Percentiles rank a stretch among this genome's conserved stretches.
Evolutionary conservation across 1,140 invertebrate genomes (phyloP).

Genomic region (Acyrthosiphon pisum): DNA sequence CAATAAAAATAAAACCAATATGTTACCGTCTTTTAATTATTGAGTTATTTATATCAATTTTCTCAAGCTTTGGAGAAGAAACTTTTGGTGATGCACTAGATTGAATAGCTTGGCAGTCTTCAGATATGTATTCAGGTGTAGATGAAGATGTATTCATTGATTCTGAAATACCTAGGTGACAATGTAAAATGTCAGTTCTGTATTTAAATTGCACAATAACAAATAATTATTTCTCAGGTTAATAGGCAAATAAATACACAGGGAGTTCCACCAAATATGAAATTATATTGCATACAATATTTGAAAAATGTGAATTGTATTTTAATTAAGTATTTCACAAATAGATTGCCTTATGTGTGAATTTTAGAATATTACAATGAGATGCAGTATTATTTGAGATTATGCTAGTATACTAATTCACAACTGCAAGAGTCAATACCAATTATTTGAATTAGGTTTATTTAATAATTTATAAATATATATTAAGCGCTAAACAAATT

Average conservation of each 20-base stretch:
- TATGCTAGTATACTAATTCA: background rate
- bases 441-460: background rate
- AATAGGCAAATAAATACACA: background rate
- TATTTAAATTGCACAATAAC: background rate
- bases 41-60: background rate
- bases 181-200: background rate
- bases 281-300: background rate
- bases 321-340: no score
- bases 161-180: conserved; percentile 2
- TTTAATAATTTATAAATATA: background rate
- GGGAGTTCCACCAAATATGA: background rate
- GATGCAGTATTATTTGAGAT: background rate
- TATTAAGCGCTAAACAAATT: no score
- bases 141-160: background rate
- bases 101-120: conserved; percentile 49
- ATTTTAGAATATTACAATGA: background rate
- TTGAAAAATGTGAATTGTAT: no score
- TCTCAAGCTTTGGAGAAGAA: background rate
- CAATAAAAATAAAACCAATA: background rate
- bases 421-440: background rate
- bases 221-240: background rate
- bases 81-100: conserved; percentile 1
- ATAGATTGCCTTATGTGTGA: no score
- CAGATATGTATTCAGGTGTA: conserved; percentile 42
- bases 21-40: conserved; percentile 34